These are phyloP conservation scores for Tubulanus polymorphus DNA, from an alignment of 2,888 invertebrate genomes.

Conservation along the genomic window DNA sequence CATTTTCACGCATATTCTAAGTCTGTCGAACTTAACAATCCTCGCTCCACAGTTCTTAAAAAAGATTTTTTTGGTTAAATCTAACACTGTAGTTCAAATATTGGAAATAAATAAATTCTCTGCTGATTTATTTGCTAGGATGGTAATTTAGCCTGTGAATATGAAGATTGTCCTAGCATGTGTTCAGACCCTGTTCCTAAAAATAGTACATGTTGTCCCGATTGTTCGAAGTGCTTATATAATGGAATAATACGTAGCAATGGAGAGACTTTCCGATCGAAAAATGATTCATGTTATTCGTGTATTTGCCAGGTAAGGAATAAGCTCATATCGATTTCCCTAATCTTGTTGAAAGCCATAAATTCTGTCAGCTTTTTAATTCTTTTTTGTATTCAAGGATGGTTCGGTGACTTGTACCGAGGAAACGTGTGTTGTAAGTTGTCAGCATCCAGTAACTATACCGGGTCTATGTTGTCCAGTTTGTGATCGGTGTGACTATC, in stretches of 20 bases:
- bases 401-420: conserved; percentile 31
- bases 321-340: no score
- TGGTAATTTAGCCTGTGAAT: conserved; percentile 31
- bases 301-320: conserved; percentile 38
- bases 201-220: conserved; percentile 39
- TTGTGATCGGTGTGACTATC: conserved; percentile 36
- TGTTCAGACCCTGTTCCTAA: conserved; percentile 35
- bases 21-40: no score
- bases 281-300: conserved; percentile 31
- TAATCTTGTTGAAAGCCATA: no score
- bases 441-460: conserved; percentile 32
- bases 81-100: no score
- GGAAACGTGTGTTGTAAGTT: conserved; percentile 27
- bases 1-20: no score
- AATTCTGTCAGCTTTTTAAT: no score
- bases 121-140: no score
- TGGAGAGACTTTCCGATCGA: conserved; percentile 33
- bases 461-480: conserved; percentile 38
- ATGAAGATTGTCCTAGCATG: conserved; percentile 24
- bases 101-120: no score
- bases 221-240: conserved; percentile 36
- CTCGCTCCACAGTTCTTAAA: no score
- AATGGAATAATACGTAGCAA: conserved; percentile 31
- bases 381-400: conserved; percentile 29
- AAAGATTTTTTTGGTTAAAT: no score